Evolutionary conservation across 1,140 invertebrate species (phyloP).

Genomic region (Lepidotrigona ventralis): DNA sequence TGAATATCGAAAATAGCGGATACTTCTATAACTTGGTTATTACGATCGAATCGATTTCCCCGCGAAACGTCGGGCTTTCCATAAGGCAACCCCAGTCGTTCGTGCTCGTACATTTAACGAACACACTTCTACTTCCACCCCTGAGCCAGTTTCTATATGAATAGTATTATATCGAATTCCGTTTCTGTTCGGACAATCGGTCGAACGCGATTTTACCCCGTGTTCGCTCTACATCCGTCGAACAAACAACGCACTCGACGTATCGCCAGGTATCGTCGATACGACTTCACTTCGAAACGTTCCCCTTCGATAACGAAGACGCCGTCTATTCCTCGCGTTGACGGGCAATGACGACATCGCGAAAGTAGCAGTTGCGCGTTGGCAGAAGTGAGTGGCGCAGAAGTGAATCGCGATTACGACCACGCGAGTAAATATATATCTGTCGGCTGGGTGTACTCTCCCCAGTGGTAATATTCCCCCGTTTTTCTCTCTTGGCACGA

Average conservation of each 20-base stretch:
- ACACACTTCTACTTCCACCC: no score
- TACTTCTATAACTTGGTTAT: background rate
- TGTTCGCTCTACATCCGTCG: background rate
- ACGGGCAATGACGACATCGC: conserved; percentile 60
- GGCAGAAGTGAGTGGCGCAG: conserved; percentile 52
- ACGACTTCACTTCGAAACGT: conserved; percentile 54
- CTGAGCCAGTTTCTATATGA: background rate
- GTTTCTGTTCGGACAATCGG: background rate
- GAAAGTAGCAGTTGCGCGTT: conserved; percentile 53
- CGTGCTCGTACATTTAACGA: background rate
- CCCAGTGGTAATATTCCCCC: conserved; percentile 24
- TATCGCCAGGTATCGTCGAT: background rate
- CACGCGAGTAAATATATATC: conserved; percentile 57
- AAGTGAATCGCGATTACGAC: conserved; percentile 40
- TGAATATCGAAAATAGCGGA: conserved; percentile 4
- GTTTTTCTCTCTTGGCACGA: conserved; percentile 38
- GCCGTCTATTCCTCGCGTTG: conserved; percentile 46
- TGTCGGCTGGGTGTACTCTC: background rate
- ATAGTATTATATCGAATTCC: background rate
- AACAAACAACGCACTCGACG: background rate
- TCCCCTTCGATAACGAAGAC: conserved; percentile 10
- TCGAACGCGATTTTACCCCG: background rate
- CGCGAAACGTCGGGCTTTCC: background rate
- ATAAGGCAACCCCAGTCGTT: no score
- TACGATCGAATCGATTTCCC: background rate